phyloP scores from a whole-genome alignment of 2,113 vertebrate genomes.

The Toxotes jaculatrix region DNA sequence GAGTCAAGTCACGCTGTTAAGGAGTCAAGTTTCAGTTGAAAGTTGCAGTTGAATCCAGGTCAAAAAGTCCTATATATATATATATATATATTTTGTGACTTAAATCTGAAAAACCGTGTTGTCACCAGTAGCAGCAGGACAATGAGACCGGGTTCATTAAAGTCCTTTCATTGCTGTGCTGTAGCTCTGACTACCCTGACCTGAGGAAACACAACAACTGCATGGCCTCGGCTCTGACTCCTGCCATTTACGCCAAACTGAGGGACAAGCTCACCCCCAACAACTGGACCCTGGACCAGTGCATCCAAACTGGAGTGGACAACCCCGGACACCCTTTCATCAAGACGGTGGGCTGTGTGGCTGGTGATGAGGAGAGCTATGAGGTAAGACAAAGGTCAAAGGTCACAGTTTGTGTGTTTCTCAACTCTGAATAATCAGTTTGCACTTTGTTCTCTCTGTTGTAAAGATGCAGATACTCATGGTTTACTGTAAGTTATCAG shows the following conservation, averaged over 20 bases:
- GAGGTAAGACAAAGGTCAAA: conserved; percentile 84
- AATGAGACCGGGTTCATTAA: too few relatives aligned
- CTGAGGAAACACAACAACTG: conserved; percentile 97
- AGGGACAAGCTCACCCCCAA: conserved; percentile 90
- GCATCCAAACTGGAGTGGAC: conserved; percentile 96
- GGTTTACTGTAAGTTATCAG: too few relatives aligned
- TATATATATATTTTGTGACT: too few relatives aligned
- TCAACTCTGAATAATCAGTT: too few relatives aligned
- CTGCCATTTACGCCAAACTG: conserved; percentile 89
- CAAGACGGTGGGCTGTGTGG: conserved; percentile 96
- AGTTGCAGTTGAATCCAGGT: too few relatives aligned
- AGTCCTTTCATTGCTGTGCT: background rate
- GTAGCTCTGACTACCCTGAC: conserved; percentile 92
- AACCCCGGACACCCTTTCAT: conserved; percentile 97
- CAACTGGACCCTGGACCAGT: conserved; percentile 94
- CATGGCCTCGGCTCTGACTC: conserved; percentile 91
- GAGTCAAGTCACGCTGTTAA: too few relatives aligned
- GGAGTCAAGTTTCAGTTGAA: too few relatives aligned
- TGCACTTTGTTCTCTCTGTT: too few relatives aligned
- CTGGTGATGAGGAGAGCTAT: conserved; percentile 94
- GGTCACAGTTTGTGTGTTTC: background rate
- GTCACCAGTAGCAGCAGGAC: too few relatives aligned
- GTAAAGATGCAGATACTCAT: too few relatives aligned
- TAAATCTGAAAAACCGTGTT: too few relatives aligned
- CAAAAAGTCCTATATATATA: too few relatives aligned